Base-by-base conservation (phyloP, 2,113 vertebrate species). In the Eidolon helvum region DNA sequence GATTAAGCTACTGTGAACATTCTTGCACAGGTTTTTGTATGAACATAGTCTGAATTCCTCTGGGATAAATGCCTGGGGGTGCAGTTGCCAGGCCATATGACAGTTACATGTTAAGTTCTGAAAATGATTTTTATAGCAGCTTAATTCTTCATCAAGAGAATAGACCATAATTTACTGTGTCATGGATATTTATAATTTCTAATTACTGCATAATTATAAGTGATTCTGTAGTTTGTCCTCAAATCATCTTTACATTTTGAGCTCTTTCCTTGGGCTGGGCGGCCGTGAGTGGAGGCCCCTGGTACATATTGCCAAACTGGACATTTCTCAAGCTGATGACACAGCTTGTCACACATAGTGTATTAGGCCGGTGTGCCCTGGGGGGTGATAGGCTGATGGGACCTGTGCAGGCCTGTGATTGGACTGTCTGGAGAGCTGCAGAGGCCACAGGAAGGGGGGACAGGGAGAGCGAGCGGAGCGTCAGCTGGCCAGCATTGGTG, bases 101-200 rank as follows among this genome's bases (percentile, higher is more conserved):
- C 43, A 63, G 28, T 83, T 94, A 19, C 1, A 2, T 35, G 40
- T 95, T 95, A 43, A 21, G n/a, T 78, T 72, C 22, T 2, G 2
- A 94, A 96, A 88, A 48, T 96, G 15, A 57, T 68, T 91, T 92
- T 92, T 95, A 33, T 55, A 80, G 43, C 45, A 82, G 68, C 12
- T 94, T 72, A 91, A 93, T 79, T 79, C 69, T 71, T 95, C 9
- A 3, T 63, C 22, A 40, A 53, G 53, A 86, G 40, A 77, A 33
- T 57, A 80, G 33, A 65, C 53, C 4, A 6, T 9, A 68, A 11
- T 90, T 95, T 57, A 53, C 19, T 91, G 43, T 87, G 24, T 92
- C 38, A 6, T 59, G 75, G 9, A 65, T 28, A 40, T 35, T 11
- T 43, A 24, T 14, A 10, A 9, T 91, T 95, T 90, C 21, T 53